Evolutionary conservation across 1,140 invertebrate genomes (phyloP).

Genomic region (Cepaea nemoralis): DNA sequence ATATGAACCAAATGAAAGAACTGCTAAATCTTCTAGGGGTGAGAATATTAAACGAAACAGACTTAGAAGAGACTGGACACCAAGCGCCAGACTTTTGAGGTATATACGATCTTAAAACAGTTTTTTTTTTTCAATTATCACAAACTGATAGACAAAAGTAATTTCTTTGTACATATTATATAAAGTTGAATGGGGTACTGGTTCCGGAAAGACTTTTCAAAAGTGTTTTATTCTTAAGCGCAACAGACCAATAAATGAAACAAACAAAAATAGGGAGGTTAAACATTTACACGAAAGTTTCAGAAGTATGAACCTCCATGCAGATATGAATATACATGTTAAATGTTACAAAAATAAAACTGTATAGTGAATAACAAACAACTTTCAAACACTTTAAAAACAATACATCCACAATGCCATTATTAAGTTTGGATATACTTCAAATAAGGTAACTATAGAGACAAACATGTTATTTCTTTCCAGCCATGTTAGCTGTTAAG

Average conservation of each 20-base stretch:
- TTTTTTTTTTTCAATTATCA: constrained; percentile 15
- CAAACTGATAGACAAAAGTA: constrained; percentile 7
- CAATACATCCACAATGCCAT: constrained; percentile 8
- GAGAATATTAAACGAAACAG: too few relatives aligned
- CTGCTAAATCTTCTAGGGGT: too few relatives aligned
- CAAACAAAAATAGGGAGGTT: not conserved
- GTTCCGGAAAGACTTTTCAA: constrained; percentile 17
- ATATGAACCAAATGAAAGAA: too few relatives aligned
- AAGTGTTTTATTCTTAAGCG: not conserved
- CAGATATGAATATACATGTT: too few relatives aligned
- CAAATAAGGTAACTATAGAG: not conserved
- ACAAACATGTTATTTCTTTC: not conserved
- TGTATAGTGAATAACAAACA: not conserved
- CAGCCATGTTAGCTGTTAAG: not conserved
- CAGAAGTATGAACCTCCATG: too few relatives aligned
- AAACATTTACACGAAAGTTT: too few relatives aligned
- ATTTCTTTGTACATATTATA: constrained; percentile 28
- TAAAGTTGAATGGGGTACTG: constrained; percentile 11
- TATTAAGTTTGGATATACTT: constrained; percentile 5
- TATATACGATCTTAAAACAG: too few relatives aligned
- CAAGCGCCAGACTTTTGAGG: too few relatives aligned
- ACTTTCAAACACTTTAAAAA: not conserved
- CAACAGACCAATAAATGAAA: constrained; percentile 24
- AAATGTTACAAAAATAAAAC: too few relatives aligned
- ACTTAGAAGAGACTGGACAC: too few relatives aligned